Evolutionary conservation across 2,113 vertebrate genomes (phyloP), one percentile per base, ranked within the genome.

Genomic region (Synchiropus splendidus): DNA sequence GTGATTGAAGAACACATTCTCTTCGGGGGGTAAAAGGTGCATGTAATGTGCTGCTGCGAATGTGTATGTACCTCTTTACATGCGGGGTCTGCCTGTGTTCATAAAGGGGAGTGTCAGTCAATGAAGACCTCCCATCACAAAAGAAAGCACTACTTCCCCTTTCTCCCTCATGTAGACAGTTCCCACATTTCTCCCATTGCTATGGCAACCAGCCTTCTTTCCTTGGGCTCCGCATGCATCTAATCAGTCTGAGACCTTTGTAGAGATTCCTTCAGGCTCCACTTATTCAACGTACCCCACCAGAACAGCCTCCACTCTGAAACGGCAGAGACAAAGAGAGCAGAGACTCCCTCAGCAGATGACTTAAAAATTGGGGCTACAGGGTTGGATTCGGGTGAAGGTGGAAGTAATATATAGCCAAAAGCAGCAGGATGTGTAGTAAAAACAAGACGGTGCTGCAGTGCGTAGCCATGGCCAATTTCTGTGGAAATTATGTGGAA

Each of bases 201-300:
- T 79, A 84, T 85, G 82, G 85, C 85, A 86, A 86, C 85, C 65
- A 32, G 67, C 48, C 46, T 74, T 77, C 77, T 77, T 76, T 82
- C 65, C 82, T 81, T 79, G 64, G 78, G 78, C 77, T 76, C 73
- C 67, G 69, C 66, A 75, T 63, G 79, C 75, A 78, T 80, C 82
- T 81, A 86, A 86, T 85, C 83, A 85, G 77, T 83, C 70, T 39
- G 73, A 83, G 77, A 84, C 83, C 79, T 86, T 83, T 86, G 82
- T 83, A 77, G 80, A 84, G 82, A 85, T 79, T 86, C 79, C 81
- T 80, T 74, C 54, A 60, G 83, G 80, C 76, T 82, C 76, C 78
- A 74, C 77, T 83, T 82, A 81, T 83, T 83, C 81, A 83, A 81
- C 77, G 79, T 78, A 81, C 70, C 74, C 72, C 78, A 75, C 69